These are phyloP conservation scores for Scopus umbretta DNA, from an alignment of 2,113 vertebrate species.

Conservation along the genomic window DNA sequence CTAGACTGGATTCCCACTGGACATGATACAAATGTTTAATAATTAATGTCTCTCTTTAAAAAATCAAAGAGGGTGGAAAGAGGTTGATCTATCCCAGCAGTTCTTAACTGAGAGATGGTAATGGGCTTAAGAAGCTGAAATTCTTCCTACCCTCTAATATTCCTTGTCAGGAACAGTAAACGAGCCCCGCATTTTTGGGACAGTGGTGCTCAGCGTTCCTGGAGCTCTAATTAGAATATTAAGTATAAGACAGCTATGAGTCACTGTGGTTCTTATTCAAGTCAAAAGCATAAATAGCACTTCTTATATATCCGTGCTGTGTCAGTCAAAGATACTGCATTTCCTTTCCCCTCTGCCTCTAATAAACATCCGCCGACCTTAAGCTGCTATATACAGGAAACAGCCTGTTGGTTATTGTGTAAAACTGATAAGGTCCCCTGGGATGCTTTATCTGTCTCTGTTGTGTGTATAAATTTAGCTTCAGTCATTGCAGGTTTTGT, in stretches of 20 bases:
- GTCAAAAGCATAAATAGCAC: conserved; percentile 54
- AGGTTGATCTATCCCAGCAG: conserved; percentile 22
- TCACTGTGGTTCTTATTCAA: conserved; percentile 40
- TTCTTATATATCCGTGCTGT: conserved; percentile 55
- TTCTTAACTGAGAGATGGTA: neutral
- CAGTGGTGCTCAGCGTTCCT: neutral
- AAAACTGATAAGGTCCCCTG: conserved; percentile 60
- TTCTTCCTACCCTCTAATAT: neutral
- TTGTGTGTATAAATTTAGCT: conserved; percentile 42
- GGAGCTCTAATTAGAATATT: conserved; percentile 31
- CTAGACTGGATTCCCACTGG: conserved; percentile 45
- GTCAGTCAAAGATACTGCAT: conserved; percentile 64
- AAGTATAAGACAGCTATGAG: conserved; percentile 25
- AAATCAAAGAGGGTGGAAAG: conserved; percentile 38
- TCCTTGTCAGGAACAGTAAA: neutral
- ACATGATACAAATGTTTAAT: conserved; percentile 35
- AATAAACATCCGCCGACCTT: conserved; percentile 65
- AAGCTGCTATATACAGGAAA: conserved; percentile 61
- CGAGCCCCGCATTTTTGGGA: neutral
- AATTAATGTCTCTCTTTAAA: conserved; percentile 51
- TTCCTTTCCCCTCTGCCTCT: conserved; percentile 62
- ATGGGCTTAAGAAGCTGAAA: neutral
- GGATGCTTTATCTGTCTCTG: conserved; percentile 55
- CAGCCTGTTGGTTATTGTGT: conserved; percentile 65
- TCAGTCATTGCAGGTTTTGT: conserved; percentile 43